These are phyloP conservation scores for Kryptolebias ocellatus DNA, from an alignment of 2,797 vertebrate genomes.

Conservation along the genomic window DNA sequence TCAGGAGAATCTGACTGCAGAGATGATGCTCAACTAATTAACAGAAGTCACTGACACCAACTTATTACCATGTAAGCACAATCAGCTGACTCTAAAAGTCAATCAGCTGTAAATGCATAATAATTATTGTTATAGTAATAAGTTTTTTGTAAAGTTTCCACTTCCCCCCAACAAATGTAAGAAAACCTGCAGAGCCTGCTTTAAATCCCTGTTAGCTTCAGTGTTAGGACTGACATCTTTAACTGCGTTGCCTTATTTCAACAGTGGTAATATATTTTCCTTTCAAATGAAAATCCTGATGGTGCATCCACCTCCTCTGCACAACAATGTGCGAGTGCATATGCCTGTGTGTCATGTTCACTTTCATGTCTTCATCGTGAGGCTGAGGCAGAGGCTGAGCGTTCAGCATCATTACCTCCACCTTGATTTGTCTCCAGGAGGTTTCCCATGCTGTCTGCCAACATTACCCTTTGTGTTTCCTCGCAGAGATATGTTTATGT, in stretches of 20 bases:
- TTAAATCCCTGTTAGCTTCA: background rate
- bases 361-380: constrained; percentile 9
- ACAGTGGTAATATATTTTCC: background rate
- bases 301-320: background rate
- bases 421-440: constrained; percentile 47
- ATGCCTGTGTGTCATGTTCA: constrained; percentile 14
- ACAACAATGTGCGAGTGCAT: background rate
- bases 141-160: too few relatives aligned
- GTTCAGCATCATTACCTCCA: constrained; percentile 58
- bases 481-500: constrained; percentile 48
- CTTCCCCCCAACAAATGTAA: background rate
- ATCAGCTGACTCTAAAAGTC: too few relatives aligned
- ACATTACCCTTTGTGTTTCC: constrained; percentile 58
- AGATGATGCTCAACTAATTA: too few relatives aligned
- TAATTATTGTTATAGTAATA: too few relatives aligned
- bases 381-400: constrained; percentile 11
- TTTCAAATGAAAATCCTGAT: background rate
- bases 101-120: too few relatives aligned
- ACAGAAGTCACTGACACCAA: too few relatives aligned
- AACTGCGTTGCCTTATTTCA: background rate
- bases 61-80: too few relatives aligned
- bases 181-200: background rate
- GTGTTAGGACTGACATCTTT: too few relatives aligned
- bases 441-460: constrained; percentile 31
- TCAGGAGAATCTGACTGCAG: too few relatives aligned